Conservation (phyloP, 2,888 invertebrate species). For the Venusia cambrica region DNA sequence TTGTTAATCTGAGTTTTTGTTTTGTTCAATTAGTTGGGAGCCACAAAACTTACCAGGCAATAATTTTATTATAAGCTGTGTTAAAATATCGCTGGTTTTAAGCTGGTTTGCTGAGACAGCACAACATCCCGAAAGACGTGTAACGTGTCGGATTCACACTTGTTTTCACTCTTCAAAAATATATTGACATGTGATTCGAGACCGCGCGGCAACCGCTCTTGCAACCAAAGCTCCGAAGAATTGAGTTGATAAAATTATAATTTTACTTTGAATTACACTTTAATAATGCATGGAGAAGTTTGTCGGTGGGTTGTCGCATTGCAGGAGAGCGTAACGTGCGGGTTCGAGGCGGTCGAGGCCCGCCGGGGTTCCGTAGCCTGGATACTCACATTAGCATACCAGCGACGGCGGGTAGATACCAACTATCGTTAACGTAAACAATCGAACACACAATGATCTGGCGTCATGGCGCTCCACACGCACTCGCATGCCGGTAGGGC, state of each 20-base stretch:
- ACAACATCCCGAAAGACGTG: not conserved
- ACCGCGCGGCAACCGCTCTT: no score
- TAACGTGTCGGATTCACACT: constrained; percentile 1
- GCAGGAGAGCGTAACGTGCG: constrained; percentile 53
- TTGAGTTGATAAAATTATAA: constrained; percentile 7
- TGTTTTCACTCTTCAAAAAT: constrained; percentile 14
- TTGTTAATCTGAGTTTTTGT: no score
- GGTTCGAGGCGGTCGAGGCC: constrained; percentile 4
- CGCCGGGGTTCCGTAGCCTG: constrained; percentile 20
- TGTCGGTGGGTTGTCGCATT: constrained; percentile 59
- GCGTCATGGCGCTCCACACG: constrained; percentile 53
- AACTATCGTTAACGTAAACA: constrained; percentile 76
- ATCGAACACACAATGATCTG: constrained; percentile 68
- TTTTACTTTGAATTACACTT: constrained; percentile 18
- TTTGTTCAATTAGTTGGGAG: no score
- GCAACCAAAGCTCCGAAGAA: constrained; percentile 4
- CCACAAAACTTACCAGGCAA: no score
- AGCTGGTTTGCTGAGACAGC: not conserved
- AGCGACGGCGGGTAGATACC: constrained; percentile 75
- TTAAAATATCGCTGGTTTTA: no score
- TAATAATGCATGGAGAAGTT: constrained; percentile 27
- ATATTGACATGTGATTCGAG: not conserved
- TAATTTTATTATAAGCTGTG: no score
- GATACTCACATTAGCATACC: constrained; percentile 79
- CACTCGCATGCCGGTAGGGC: constrained; percentile 62